phyloP scores from a whole-genome alignment of 2,797 vertebrate genomes.

The Xiphorhynchus erythropygius region DNA sequence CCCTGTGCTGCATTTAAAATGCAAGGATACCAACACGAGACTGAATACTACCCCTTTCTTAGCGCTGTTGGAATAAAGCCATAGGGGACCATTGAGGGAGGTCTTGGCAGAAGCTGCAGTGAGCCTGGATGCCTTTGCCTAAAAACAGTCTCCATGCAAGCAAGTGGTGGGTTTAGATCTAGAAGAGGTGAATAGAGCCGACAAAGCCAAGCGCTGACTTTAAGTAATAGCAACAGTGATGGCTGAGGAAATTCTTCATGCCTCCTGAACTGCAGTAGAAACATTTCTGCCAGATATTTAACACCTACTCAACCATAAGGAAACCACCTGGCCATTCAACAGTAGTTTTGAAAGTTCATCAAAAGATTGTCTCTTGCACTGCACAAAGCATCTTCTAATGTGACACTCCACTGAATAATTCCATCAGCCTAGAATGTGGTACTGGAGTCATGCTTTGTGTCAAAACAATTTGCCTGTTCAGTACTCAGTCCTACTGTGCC shows the following conservation, averaged over 20 bases:
- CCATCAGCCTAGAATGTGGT: background rate
- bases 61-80: background rate
- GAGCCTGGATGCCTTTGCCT: background rate
- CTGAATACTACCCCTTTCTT: background rate
- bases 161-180: rapidly evolving
- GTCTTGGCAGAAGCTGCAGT: background rate
- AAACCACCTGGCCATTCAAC: background rate
- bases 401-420: background rate
- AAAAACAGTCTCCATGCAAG: background rate
- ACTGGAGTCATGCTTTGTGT: background rate
- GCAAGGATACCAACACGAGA: background rate
- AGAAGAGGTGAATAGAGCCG: background rate
- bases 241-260: background rate
- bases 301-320: background rate
- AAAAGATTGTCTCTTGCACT: background rate
- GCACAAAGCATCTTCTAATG: background rate
- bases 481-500: background rate
- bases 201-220: background rate
- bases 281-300: background rate
- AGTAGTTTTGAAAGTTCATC: background rate
- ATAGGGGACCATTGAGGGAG: background rate
- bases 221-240: background rate
- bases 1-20: background rate
- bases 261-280: background rate
- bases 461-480: constrained; percentile 2